A percentile compares a stretch with the other conserved stretches of the same genome.
Conservation (phyloP, 1,140 invertebrate species). For the Drosophila orosa region DNA sequence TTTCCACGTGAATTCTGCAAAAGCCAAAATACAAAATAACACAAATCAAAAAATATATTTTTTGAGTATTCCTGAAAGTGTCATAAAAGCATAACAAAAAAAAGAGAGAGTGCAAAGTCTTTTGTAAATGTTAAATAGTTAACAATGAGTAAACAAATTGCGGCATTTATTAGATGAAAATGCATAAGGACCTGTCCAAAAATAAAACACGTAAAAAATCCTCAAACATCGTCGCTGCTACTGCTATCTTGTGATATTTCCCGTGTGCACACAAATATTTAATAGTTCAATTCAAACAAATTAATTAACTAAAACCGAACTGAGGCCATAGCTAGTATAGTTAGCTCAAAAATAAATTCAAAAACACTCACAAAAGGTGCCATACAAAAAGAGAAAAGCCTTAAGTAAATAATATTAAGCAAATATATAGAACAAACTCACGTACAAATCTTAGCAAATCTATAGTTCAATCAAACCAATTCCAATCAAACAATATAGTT, state of each 20-base stretch:
- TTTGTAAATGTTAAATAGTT: conserved; percentile 21
- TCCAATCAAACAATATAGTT: conserved; percentile 12
- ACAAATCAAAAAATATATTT: conserved; percentile 16
- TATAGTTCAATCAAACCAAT: conserved; percentile 47
- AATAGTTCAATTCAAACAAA: conserved; percentile 31
- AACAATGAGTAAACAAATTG: conserved; percentile 57
- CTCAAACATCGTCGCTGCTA: conserved; percentile 37
- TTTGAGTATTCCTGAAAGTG: conserved; percentile 28
- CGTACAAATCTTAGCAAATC: conserved; percentile 35
- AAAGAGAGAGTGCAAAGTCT: conserved; percentile 35
- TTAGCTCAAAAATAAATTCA: conserved; percentile 60
- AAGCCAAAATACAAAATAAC: conserved; percentile 27
- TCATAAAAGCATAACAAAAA: conserved; percentile 25
- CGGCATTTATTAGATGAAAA: conserved; percentile 76
- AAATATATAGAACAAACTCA: conserved; percentile 14
- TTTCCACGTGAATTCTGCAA: conserved; percentile 28
- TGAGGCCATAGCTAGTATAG: conserved; percentile 49
- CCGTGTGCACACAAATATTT: conserved; percentile 39
- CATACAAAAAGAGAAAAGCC: conserved; percentile 30
- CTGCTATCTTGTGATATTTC: conserved; percentile 68
- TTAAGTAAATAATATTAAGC: conserved; percentile 30
- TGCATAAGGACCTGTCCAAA: conserved; percentile 82
- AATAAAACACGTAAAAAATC: conserved; percentile 83
- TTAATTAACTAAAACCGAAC: conserved; percentile 13
- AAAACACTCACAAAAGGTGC: conserved; percentile 57